Base-by-base conservation (phyloP, 2,888 invertebrate species). In the Ethmia dodecea region DNA sequence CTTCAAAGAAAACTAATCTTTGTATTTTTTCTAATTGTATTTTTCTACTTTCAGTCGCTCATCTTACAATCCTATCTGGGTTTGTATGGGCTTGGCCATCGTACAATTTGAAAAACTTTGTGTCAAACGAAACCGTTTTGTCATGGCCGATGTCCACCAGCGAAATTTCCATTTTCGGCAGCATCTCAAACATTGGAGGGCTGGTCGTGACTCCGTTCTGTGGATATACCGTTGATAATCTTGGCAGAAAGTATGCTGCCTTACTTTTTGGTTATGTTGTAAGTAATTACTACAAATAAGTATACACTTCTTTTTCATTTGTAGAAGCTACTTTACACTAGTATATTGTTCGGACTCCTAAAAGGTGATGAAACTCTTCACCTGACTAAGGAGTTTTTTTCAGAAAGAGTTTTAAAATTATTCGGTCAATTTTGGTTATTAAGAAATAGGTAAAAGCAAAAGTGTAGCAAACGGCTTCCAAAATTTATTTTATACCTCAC, bases 21-120 rank as follows among this genome's bases (percentile, higher is more conserved):
- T n/a, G n/a, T n/a, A n/a, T n/a, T 13, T 28, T 15, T 1, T n/a
- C n/a, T n/a, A n/a, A n/a, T n/a, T n/a, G n/a, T n/a, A n/a, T n/a
- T n/a, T n/a, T n/a, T n/a, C 16, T 14, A 3, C 12, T 56, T 59
- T 3, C 61, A 78, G 79, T 79, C 12, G 61, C 67, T 2, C 65
- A 60, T 29, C 47, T 77, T 4, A 63, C 59, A 0, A 38, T 50
- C 0, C 49, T 72, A 1, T 70, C 75, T 0, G 80, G 79, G 0
- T 54, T 70, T 18, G 43, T 76, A 2, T 72, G 62, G 38, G 69
- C 74, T 0, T 80, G 80, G 80, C 79, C 79, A 0, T 79, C 79
- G 0, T 76, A 69, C 43, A 77, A 74, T 3, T 49, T 71, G 27
- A 63, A 48, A 3, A 66, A 63, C 35, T 78, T 78, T 38, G 46